Evolutionary conservation across 2,888 invertebrate species (phyloP), one percentile per base, ranked within the genome.

Genomic region (Zygothrica quintamaculata): DNA sequence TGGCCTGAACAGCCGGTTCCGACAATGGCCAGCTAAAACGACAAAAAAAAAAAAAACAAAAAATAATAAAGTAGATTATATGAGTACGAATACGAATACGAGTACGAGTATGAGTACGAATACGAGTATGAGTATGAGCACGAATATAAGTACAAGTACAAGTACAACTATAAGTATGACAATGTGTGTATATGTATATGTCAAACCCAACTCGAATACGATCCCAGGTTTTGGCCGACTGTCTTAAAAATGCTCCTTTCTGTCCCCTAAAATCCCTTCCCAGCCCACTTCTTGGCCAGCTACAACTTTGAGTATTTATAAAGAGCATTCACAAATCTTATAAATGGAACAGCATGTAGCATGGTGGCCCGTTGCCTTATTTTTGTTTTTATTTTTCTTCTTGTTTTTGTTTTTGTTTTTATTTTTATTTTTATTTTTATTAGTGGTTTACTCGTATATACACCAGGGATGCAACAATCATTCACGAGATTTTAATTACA

Each of bases 301-400:
- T n/a, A n/a, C n/a, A n/a, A 44, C 15, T 44, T 31, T 44, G 50
- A 58, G 81, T 67, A 64, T 77, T 84, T 76, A 80, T 69, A 76
- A 87, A 80, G 69, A 74, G 85, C 78, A 66, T 81, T 80, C 87
- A 80, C 78, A 84, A 79, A 79, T 80, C 88, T 80, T 80, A 55
- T 74, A 75, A 71, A 82, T 79, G 86, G 76, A 78, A 77, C 88
- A 85, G 87, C 79, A 66, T 81, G 87, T 69, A 62, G 77, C 53
- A 22, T 39, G 65, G 43, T 39, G 42, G 26, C 25, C 11, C 43
- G 15, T 13, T 46, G 57, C 57, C n/a, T n/a, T n/a, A n/a, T n/a
- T n/a, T n/a, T n/a, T n/a, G n/a, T n/a, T n/a, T n/a, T n/a, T n/a
- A n/a, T n/a, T n/a, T n/a, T n/a, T n/a, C n/a, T n/a, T n/a, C n/a